Evolutionary conservation across 1,140 invertebrate species (phyloP).

Genomic region (Centruroides vittatus): DNA sequence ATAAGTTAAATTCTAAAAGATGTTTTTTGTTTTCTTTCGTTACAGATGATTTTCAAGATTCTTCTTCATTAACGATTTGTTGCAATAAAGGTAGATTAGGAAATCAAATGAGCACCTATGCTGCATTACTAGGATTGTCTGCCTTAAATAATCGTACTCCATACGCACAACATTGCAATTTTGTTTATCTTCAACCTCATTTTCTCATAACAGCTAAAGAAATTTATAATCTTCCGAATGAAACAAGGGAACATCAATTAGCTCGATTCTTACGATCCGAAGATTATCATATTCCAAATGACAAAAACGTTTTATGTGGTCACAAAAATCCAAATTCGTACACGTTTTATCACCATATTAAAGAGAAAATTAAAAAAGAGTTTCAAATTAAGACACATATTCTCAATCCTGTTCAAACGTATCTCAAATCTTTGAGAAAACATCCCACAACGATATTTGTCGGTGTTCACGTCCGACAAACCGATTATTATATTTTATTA

Average conservation of each 20-base stretch:
- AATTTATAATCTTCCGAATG: background rate
- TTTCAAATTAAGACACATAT: constrained; percentile 1
- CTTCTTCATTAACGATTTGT: constrained; percentile 3
- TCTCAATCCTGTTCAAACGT: background rate
- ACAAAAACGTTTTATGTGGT: background rate
- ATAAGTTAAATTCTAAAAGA: too few species aligned
- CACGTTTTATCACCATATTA: constrained; percentile 7
- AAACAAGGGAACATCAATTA: background rate
- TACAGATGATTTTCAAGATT: too few species aligned
- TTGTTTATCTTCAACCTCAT: background rate
- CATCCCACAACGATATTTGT: constrained; percentile 27
- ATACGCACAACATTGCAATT: constrained; percentile 32
- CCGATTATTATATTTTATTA: constrained; percentile 36
- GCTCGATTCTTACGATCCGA: background rate
- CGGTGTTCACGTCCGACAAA: constrained; percentile 42
- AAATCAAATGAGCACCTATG: constrained; percentile 50
- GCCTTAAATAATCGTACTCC: constrained; percentile 41
- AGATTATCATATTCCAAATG: background rate
- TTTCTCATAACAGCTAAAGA: background rate
- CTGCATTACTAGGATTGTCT: constrained; percentile 41
- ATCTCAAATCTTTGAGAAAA: background rate
- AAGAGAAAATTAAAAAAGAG: background rate
- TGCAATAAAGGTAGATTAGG: constrained; percentile 38
- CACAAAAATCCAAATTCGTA: constrained; percentile 4
- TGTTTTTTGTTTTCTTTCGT: too few species aligned